Conservation (phyloP, 2,113 vertebrate genomes). For the Onychostoma macrolepis region DNA sequence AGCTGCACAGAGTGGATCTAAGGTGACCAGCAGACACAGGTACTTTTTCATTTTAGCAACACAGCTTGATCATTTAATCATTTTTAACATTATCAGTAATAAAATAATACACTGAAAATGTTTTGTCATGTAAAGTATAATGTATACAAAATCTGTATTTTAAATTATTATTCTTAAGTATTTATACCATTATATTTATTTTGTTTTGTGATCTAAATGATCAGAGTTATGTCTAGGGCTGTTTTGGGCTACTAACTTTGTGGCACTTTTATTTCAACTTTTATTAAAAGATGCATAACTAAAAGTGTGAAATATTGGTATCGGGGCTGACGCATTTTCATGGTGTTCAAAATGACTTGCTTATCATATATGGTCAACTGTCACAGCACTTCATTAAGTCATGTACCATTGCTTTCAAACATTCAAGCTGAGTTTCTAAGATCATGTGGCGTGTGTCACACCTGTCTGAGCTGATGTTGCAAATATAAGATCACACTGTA, state of each 20-base stretch:
- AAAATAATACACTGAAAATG: background rate
- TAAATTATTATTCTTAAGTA: too few relatives aligned
- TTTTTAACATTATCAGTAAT: background rate
- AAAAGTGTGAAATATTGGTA: background rate
- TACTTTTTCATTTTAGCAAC: slow-evolving; percentile 48
- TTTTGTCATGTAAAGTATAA: background rate
- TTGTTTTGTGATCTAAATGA: background rate
- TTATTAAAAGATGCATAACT: background rate
- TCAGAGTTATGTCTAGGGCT: background rate
- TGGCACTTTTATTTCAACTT: too few relatives aligned
- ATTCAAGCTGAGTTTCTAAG: background rate
- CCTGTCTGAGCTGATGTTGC: background rate
- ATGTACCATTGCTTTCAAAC: background rate
- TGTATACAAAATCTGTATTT: background rate
- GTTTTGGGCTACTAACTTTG: background rate
- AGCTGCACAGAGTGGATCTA: slow-evolving; percentile 57
- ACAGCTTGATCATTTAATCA: background rate
- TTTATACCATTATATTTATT: background rate
- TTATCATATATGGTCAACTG: background rate
- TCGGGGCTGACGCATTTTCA: too few relatives aligned
- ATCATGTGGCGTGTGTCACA: background rate
- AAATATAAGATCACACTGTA: background rate
- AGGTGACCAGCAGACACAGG: slow-evolving; percentile 79
- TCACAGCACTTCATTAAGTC: background rate
- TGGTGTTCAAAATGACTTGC: too few relatives aligned